Evolutionary conservation across 2,888 invertebrate species (phyloP).

Genomic region (Caradrina clavipalpis): DNA sequence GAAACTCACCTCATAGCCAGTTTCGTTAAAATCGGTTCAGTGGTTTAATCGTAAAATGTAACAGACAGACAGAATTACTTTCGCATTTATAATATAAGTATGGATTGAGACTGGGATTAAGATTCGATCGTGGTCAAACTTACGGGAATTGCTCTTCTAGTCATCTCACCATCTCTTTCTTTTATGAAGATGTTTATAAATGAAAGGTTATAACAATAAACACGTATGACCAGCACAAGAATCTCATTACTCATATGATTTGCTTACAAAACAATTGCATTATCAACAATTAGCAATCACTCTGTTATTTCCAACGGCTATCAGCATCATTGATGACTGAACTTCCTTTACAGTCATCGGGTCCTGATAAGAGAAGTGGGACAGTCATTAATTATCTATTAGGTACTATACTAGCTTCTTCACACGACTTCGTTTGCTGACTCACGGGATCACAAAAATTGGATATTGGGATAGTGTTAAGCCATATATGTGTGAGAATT

Average conservation of each 20-base stretch:
- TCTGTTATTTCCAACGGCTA: slow-evolving; percentile 23
- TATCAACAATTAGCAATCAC: slow-evolving; percentile 47
- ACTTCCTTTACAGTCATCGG: slow-evolving; percentile 54
- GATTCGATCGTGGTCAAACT: no score
- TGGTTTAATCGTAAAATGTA: no score
- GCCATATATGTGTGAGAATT: no score
- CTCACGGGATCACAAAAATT: no score
- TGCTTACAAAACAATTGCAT: slow-evolving; percentile 30
- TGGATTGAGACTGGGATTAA: no score
- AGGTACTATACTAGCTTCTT: neutral
- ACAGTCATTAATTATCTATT: slow-evolving; percentile 13
- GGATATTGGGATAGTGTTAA: no score
- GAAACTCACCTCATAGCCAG: no score
- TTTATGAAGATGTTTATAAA: slow-evolving; percentile 9
- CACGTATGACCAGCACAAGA: neutral
- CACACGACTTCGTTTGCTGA: no score
- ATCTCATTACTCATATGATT: slow-evolving; percentile 37
- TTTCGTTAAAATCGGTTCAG: no score
- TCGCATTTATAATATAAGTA: no score
- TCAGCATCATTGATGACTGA: slow-evolving; percentile 24
- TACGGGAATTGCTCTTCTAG: no score
- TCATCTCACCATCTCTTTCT: neutral
- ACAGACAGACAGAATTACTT: no score
- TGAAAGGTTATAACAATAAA: slow-evolving; percentile 22
- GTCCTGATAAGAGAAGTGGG: slow-evolving; percentile 43